Base-by-base conservation (phyloP, 2,113 vertebrate species). In the Misgurnus anguillicaudatus region DNA sequence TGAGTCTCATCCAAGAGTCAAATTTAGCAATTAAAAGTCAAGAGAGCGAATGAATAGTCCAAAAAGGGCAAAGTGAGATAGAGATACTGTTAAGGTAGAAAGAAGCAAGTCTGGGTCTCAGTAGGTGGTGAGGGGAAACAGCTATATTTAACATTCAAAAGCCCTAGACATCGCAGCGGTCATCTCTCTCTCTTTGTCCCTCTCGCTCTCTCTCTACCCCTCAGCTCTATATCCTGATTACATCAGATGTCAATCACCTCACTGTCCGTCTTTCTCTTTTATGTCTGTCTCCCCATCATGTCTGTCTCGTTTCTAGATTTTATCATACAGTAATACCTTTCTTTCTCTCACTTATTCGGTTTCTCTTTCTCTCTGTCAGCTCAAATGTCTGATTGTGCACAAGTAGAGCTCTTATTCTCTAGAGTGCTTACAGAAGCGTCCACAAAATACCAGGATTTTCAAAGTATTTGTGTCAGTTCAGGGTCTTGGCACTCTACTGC, bases 401-500 rank as follows among this genome's bases (percentile, higher is more conserved):
- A 36, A 80, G 71, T 75, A 61, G 7, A 70, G 65, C 58, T 60
- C 64, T 76, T 76, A 48, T 70, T 47, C 58, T 64, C 21, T 64
- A 10, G 45, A 76, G 61, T 53, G 17, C 45, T 55, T 38, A 17
- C 17, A 39, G 69, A 65, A 75, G 48, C 57, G 11, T 76, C 70
- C 65, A 64, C 71, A 83, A 31, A 31, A 75, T 75, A 63, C 70
- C 57, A 62, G 57, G 65, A 68, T 64, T 70, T 79, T 82, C 70
- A 73, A 78, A 82, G 53, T 39, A 63, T 47, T 42, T 70, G 77
- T 55, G 9, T 55, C 63, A 11, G 48, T 78, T 71, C 69, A 83
- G 70, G 72, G 72, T 75, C 77, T 60, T 38, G 38, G 36, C 57
- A 63, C 77, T 74, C n/a, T 55, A 71, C 51, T 64, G 57, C 60